phyloP scores from a whole-genome alignment of 1,140 invertebrate species.

The Sycophaga agraensis region DNA sequence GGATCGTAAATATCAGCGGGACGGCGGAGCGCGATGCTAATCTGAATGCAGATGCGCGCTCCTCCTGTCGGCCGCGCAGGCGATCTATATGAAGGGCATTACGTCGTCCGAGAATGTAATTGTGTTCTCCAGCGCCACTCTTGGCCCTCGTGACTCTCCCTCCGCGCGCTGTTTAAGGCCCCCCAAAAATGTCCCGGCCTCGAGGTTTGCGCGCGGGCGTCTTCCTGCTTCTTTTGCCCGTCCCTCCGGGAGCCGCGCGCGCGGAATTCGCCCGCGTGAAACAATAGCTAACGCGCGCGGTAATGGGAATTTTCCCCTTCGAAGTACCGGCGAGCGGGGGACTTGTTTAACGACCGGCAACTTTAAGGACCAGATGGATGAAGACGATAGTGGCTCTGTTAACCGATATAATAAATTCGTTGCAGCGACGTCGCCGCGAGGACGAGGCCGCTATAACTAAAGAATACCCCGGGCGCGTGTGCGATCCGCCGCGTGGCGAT shows the following conservation, averaged over 20 bases:
- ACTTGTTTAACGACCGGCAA: constrained; percentile 1
- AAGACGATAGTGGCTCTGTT: constrained; percentile 14
- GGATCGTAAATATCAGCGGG: constrained; percentile 37
- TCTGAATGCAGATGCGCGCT: constrained; percentile 48
- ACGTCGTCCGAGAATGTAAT: constrained; percentile 40
- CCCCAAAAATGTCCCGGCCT: not conserved
- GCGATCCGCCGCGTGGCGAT: no score
- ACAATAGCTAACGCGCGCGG: constrained; percentile 19
- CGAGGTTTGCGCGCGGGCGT: not conserved
- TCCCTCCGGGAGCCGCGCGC: not conserved
- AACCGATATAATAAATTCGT: constrained; percentile 23
- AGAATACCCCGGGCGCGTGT: no score
- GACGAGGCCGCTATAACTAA: not conserved
- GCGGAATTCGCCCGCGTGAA: constrained; percentile 11
- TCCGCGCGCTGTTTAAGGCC: not conserved
- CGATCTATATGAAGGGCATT: constrained; percentile 45
- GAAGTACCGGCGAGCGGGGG: constrained; percentile 17
- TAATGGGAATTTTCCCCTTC: constrained; percentile 20
- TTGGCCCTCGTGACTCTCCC: constrained; percentile 27
- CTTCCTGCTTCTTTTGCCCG: not conserved
- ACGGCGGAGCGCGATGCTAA: constrained; percentile 44
- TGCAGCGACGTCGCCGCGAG: not conserved
- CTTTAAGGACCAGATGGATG: constrained; percentile 20
- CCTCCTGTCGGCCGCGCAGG: constrained; percentile 28
- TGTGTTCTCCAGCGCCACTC: constrained; percentile 32